Evolutionary conservation across 2,113 vertebrate species (phyloP).

Genomic region (Phycodurus eques): DNA sequence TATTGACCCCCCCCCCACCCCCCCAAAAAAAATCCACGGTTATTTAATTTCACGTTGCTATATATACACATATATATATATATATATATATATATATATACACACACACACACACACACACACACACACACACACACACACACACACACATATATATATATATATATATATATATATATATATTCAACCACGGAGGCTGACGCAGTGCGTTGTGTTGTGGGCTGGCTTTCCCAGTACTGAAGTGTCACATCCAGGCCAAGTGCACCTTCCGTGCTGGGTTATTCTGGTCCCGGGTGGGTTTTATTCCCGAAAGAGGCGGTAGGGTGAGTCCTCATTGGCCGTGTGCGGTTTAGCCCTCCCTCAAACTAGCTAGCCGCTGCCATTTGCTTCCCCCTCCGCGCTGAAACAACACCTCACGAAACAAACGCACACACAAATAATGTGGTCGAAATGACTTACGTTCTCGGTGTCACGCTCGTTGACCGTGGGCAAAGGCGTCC

Average conservation of each 20-base stretch:
- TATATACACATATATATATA: background rate
- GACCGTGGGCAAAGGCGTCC: constrained; percentile 93
- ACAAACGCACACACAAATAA: background rate
- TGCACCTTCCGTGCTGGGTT: constrained; percentile 34
- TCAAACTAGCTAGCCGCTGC: constrained; percentile 26
- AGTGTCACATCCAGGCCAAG: constrained; percentile 18
- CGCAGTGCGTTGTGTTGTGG: constrained; percentile 60
- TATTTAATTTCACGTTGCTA: background rate
- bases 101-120: no score
- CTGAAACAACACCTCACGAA: background rate
- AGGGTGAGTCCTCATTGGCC: constrained; percentile 32
- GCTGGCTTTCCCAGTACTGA: constrained; percentile 2
- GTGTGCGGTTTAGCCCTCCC: constrained; percentile 29
- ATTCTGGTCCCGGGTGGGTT: constrained; percentile 24
- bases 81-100: constrained; percentile 1
- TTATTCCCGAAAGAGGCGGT: constrained; percentile 2
- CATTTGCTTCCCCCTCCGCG: constrained; percentile 12
- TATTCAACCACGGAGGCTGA: constrained; percentile 39
- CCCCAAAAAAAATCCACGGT: background rate
- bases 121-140: no score
- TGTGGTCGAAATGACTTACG: constrained; percentile 66
- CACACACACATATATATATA: no score
- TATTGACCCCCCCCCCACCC: constrained; percentile 43
- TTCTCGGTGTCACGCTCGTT: constrained; percentile 93
- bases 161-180: background rate